These are phyloP conservation scores for Holcopasites calliopsidis DNA, from an alignment of 1,140 invertebrate species.

Conservation along the genomic window DNA sequence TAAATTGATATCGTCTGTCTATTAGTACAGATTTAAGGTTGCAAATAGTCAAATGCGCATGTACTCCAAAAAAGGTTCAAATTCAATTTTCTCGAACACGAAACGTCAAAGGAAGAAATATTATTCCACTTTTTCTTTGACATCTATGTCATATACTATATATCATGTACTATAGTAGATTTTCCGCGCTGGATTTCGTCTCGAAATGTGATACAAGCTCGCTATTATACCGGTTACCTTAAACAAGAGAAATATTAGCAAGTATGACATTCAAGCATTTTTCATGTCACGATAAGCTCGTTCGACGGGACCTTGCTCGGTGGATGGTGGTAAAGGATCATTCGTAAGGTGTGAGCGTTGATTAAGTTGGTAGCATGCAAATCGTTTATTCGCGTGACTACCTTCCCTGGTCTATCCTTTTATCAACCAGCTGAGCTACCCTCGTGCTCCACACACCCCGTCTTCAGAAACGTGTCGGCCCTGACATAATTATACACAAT, in stretches of 20 bases:
- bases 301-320: slow-evolving; percentile 20
- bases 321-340: slow-evolving; percentile 42
- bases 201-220: background rate
- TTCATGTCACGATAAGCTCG: slow-evolving; percentile 31
- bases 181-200: too few species aligned
- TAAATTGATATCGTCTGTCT: too few species aligned
- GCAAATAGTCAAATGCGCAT: too few species aligned
- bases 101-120: too few species aligned
- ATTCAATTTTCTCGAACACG: too few species aligned
- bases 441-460: background rate
- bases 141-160: too few species aligned
- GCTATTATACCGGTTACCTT: slow-evolving; percentile 2
- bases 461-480: background rate
- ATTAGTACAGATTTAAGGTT: too few species aligned
- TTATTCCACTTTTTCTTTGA: too few species aligned
- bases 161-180: too few species aligned
- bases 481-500: slow-evolving; percentile 37
- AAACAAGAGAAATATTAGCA: slow-evolving; percentile 21
- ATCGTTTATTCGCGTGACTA: slow-evolving; percentile 34
- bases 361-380: slow-evolving; percentile 45
- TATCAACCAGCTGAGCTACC: slow-evolving; percentile 29
- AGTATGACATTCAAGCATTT: slow-evolving; percentile 40
- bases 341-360: slow-evolving; percentile 43
- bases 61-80: too few species aligned
- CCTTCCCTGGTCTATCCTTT: slow-evolving; percentile 35